phyloP scores from a whole-genome alignment of 2,888 invertebrate species.

The Steinernema scapterisci region DNA sequence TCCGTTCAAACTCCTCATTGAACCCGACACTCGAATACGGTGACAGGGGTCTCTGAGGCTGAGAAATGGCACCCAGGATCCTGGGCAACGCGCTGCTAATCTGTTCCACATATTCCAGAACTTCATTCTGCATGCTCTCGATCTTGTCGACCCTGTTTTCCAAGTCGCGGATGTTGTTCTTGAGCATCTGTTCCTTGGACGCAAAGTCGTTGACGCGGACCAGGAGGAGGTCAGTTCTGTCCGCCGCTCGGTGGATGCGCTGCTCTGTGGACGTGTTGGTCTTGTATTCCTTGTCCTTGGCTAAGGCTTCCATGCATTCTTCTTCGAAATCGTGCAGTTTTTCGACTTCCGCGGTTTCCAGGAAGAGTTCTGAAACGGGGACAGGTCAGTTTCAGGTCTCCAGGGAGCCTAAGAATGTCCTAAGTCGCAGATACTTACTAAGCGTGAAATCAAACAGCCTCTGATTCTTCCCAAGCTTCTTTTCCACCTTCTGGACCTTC shows the following conservation, averaged over 20 bases:
- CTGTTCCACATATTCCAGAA: neutral
- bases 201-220: conserved; percentile 70
- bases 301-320: conserved; percentile 89
- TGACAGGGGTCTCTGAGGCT: neutral
- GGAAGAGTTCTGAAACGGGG: conserved; percentile 76
- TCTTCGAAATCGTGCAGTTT: conserved; percentile 89
- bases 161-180: conserved; percentile 52
- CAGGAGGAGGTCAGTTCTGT: conserved; percentile 69
- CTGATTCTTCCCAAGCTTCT: neutral
- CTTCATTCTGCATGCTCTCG: conserved; percentile 46
- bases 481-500: conserved; percentile 53
- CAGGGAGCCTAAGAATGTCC: no score
- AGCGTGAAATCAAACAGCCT: conserved; percentile 58
- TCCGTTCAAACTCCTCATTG: no score
- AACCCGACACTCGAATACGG: no score
- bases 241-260: conserved; percentile 69
- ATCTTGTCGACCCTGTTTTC: conserved; percentile 55
- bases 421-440: conserved; percentile 44
- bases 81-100: neutral
- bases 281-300: conserved; percentile 79
- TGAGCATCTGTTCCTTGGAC: conserved; percentile 51
- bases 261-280: conserved; percentile 69
- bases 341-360: conserved; percentile 90
- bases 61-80: neutral
- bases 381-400: neutral